phyloP scores from a whole-genome alignment of 2,797 vertebrate species.

The Crenichthys baileyi region DNA sequence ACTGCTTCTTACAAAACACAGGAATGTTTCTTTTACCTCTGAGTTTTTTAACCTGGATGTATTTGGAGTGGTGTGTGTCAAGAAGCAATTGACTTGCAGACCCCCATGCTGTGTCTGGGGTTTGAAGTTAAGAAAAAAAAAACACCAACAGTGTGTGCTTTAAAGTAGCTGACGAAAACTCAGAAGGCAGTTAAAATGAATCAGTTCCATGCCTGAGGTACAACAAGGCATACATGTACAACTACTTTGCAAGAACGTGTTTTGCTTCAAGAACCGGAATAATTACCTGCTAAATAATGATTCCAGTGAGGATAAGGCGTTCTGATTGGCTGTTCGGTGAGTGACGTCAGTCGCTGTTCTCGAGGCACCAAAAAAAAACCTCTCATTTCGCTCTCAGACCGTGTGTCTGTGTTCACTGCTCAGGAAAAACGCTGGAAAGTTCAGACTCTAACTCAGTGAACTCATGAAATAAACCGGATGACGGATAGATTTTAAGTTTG shows the following conservation, averaged over 20 bases:
- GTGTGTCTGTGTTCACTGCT: background rate
- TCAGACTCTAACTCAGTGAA: constrained; percentile 7
- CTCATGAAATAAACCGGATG: constrained; percentile 43
- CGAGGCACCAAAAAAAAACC: background rate
- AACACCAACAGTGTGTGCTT: background rate
- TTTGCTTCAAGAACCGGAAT: background rate
- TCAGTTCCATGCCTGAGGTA: background rate
- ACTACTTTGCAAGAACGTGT: background rate
- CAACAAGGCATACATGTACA: background rate
- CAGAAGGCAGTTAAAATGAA: background rate
- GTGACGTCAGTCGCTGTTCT: constrained; percentile 44
- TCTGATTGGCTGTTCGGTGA: constrained; percentile 46
- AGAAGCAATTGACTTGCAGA: background rate
- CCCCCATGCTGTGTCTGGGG: background rate
- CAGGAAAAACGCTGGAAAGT: constrained; percentile 6
- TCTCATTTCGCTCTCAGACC: constrained; percentile 2
- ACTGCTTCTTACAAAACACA: background rate
- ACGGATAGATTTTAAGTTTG: constrained; percentile 29
- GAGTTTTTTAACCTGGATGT: background rate
- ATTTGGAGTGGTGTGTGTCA: background rate
- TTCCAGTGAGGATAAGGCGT: background rate
- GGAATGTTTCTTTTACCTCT: background rate
- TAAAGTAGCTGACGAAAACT: background rate
- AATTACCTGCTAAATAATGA: constrained; percentile 17
- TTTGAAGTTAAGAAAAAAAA: background rate